These are phyloP conservation scores for Centrocercus urophasianus DNA, from an alignment of 2,113 vertebrate species.

Conservation along the genomic window DNA sequence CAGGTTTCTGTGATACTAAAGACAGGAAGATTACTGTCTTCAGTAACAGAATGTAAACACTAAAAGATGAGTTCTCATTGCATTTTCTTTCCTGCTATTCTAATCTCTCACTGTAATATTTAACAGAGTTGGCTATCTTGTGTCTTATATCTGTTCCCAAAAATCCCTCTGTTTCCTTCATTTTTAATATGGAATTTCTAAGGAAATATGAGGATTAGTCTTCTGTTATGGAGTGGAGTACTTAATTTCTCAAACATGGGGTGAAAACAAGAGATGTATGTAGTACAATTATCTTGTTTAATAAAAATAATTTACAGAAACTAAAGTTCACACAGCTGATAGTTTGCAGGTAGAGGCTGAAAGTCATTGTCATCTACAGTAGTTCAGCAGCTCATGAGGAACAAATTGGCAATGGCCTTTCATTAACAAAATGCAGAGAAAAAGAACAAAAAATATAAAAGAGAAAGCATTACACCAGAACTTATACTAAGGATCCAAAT, in stretches of 20 bases:
- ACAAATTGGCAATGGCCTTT: not conserved
- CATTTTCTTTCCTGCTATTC: not conserved
- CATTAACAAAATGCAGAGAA: not conserved
- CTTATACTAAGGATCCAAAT: not conserved
- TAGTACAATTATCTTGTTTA: not conserved
- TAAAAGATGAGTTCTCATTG: not conserved
- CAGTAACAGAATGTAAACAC: not conserved
- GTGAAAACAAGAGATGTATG: not conserved
- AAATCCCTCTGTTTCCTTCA: not conserved
- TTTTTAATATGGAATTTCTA: not conserved
- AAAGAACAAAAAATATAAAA: not conserved
- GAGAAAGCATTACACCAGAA: not conserved
- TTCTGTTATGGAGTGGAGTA: fast-evolving
- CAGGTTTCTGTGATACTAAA: not conserved
- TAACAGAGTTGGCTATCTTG: not conserved
- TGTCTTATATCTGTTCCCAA: not conserved
- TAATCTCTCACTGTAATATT: not conserved
- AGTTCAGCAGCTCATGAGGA: not conserved
- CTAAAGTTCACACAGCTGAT: not conserved
- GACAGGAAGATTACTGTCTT: not conserved
- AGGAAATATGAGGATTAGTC: not conserved
- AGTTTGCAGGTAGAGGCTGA: not conserved
- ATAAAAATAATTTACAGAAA: not conserved
- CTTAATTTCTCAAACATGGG: not conserved
- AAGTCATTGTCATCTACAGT: not conserved